Evolutionary conservation across 2,888 invertebrate genomes (phyloP), one percentile per base, ranked within the genome.

Genomic region (Pyrochroa serraticornis): DNA sequence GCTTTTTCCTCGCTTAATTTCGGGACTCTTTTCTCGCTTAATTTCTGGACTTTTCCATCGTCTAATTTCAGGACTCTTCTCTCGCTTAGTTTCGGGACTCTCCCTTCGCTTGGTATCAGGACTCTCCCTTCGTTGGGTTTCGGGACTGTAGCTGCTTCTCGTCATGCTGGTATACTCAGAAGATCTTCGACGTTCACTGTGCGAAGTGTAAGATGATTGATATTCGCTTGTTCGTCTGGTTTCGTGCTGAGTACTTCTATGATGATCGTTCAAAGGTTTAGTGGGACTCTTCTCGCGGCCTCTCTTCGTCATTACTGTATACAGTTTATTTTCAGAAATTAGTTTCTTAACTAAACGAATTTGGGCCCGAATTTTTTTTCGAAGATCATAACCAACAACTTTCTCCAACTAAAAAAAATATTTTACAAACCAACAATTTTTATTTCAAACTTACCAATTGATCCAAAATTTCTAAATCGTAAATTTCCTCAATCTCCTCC

Each of bases 311-410:
- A 51, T 59, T 12, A 71, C 66, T 14, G 49, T 65, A 9, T 66
- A 64, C 7, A 76, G 60, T 53, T 67, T 76, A 34, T 73, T 75
- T 64, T 79, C 79, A 7, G 72, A 62, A 41, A 82, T 81, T 63
- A 84, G 81, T 68, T 88, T 87, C 74, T 86, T 89, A 6, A 90
- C 87, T 10, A 89, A 76, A 61, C 92, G 83, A 59, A 92, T 90
- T 77, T 92, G 91, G 1, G 89, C 84, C 60, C 92, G 83, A 51
- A 93, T 89, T 65, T 89, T 84, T 61, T 91, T 84, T 66, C 92
- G 82, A 70, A 91, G 84, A 73, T 92, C 92, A 75, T 92, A 92
- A 60, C 87, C 87, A 50, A 85, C 85, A 55, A 90, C 88, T 71
- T 87, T 87, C 79, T 91, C 89, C 77, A 92, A 80, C 87, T 89